These are phyloP conservation scores for Aspidapion aeneum DNA, from an alignment of 2,888 invertebrate genomes.

Conservation along the genomic window DNA sequence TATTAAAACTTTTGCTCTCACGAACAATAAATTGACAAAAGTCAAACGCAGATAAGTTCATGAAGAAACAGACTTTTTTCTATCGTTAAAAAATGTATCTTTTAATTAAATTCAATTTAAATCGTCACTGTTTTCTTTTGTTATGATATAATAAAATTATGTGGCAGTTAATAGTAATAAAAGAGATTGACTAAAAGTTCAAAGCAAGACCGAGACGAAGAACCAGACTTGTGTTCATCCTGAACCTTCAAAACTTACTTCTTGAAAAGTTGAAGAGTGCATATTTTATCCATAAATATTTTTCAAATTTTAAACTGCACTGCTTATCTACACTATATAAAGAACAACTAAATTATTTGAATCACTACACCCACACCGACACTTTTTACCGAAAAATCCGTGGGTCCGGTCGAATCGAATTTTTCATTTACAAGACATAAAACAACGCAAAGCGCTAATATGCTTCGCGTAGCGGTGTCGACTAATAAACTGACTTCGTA, in stretches of 20 bases:
- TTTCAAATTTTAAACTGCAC: background rate
- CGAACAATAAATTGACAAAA: no score
- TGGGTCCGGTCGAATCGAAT: background rate
- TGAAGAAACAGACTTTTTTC: no score
- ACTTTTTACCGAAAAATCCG: background rate
- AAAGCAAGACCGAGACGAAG: no score
- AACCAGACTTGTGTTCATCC: no score
- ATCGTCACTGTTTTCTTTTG: no score
- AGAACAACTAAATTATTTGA: background rate
- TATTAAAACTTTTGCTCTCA: no score
- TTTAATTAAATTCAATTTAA: no score
- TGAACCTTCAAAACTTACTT: background rate
- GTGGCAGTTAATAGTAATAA: no score
- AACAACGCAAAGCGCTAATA: background rate
- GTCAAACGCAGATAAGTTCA: no score
- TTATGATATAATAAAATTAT: no score
- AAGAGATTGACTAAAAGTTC: no score
- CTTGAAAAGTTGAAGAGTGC: background rate
- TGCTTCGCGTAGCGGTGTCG: constrained; percentile 13
- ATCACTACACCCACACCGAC: background rate
- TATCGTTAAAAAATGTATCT: no score
- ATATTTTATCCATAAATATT: background rate
- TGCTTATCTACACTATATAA: background rate
- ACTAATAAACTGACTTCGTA: constrained; percentile 16
- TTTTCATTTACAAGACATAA: background rate